A percentile compares a stretch with the other conserved stretches of the same genome.
Conservation (phyloP, 2,797 vertebrate species). For the Cheirogaleus major region DNA sequence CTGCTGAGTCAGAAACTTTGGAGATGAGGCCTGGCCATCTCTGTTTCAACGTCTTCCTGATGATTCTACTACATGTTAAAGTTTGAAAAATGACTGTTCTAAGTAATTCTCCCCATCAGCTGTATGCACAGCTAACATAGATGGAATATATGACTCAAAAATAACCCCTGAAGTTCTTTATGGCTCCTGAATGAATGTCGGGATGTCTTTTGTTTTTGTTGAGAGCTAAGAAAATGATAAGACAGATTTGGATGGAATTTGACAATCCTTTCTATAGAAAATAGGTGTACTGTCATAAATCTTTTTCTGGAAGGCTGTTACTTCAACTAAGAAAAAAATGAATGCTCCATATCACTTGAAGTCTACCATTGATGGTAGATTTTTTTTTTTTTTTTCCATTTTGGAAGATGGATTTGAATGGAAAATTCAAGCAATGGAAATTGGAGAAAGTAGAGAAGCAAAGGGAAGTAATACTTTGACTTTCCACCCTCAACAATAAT, state of each 20-base stretch:
- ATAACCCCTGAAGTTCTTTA: background rate
- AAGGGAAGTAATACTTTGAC: background rate
- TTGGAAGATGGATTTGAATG: background rate
- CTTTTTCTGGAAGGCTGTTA: slow-evolving; percentile 6
- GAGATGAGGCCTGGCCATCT: background rate
- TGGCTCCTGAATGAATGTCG: background rate
- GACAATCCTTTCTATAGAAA: background rate
- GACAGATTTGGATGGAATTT: background rate
- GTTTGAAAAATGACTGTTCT: slow-evolving; percentile 5
- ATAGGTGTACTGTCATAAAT: background rate
- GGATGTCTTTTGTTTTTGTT: slow-evolving; percentile 4
- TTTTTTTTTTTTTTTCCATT: background rate
- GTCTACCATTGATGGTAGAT: background rate
- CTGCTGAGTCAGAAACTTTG: background rate
- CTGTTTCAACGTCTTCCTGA: background rate
- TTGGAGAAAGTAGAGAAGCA: background rate
- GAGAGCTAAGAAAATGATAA: background rate
- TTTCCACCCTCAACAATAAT: background rate
- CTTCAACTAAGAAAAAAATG: background rate
- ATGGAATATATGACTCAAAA: background rate
- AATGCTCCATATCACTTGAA: background rate
- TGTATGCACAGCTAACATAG: background rate
- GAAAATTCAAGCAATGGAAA: background rate
- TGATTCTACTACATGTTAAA: background rate
- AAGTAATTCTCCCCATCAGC: background rate